Evolutionary conservation across 2,797 vertebrate species (phyloP).

Genomic region (Anabacerthia variegaticeps): DNA sequence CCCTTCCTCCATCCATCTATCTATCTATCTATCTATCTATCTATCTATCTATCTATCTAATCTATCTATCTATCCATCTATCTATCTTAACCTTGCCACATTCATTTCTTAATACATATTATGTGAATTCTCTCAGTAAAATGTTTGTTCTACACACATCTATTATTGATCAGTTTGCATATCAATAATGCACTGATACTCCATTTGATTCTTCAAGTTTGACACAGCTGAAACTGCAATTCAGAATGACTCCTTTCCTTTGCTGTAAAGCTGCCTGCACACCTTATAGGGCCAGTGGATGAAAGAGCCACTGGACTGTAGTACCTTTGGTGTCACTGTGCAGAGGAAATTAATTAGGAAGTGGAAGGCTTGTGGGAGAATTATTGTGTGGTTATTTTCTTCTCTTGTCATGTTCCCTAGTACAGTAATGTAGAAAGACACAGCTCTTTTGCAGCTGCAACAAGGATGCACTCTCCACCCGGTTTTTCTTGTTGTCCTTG

Average conservation of each 20-base stretch:
- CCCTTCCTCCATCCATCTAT: not conserved
- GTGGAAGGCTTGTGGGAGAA: not conserved
- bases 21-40: not conserved
- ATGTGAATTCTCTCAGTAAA: not conserved
- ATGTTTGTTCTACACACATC: not conserved
- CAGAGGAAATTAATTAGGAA: not conserved
- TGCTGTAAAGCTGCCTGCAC: not conserved
- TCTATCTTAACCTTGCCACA: not conserved
- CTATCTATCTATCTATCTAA: not conserved
- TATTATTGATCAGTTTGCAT: not conserved
- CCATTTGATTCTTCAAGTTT: not conserved
- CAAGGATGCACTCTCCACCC: not conserved
- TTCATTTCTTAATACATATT: not conserved
- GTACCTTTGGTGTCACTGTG: not conserved
- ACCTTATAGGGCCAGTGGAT: not conserved
- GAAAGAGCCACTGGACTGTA: not conserved
- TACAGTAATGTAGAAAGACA: fast-evolving
- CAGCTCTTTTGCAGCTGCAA: fast-evolving
- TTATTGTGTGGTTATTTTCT: not conserved
- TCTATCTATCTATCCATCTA: not conserved
- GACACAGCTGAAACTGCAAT: not conserved
- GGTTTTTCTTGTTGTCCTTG: not conserved
- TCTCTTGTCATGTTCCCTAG: not conserved
- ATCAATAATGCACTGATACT: not conserved
- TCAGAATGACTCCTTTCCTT: not conserved